Base-by-base conservation (phyloP, 2,888 invertebrate species). In the Pseudolycoriella hygida region DNA sequence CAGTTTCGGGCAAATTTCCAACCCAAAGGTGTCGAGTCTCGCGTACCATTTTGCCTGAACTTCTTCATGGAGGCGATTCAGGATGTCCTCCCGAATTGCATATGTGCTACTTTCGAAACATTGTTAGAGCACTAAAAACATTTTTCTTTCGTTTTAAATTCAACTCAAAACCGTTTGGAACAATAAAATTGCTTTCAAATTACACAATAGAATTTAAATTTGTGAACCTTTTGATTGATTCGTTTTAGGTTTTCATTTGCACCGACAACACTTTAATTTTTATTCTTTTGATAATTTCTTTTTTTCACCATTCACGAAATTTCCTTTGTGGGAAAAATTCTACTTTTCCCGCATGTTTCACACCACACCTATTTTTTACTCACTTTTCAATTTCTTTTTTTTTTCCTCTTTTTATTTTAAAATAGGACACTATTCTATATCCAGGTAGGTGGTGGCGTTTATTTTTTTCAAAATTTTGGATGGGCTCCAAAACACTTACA, bases 11-110 rank as follows among this genome's bases (percentile, higher is more conserved):
- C 82, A 96, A 87, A 82, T 93, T 94, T 83, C 93, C 94, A 82
- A 96, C 92, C 90, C 93, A 93, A 79, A 96, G 85, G 80, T 96
- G 93, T 81, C 94, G 89, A 81, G 93, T 93, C 90, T 94, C 93
- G 85, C 94, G 93, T 84, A 96, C 94, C 96, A 96, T 96, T 84
- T 86, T 90, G 86, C 83, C 81, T 82, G 81, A 74, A 79, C 80
- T 81, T 82, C 86, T 83, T 83, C 85, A 85, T 85, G 57, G 64
- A 62, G 61, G 60, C 60, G 58, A 60, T 59, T 62, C 56, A 20
- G 19, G 19, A 12, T 8, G 17, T 17, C 20, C 20, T 12, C 15
- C 40, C 39, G 39, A 39, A 39, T 15, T 39, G 10, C 15, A 17
- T 17, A 15, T 37, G n/a, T 37, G n/a, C 37, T 14, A 37, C 15